Evolutionary conservation across 2,888 invertebrate species (phyloP).

Genomic region (Suillia variegata): DNA sequence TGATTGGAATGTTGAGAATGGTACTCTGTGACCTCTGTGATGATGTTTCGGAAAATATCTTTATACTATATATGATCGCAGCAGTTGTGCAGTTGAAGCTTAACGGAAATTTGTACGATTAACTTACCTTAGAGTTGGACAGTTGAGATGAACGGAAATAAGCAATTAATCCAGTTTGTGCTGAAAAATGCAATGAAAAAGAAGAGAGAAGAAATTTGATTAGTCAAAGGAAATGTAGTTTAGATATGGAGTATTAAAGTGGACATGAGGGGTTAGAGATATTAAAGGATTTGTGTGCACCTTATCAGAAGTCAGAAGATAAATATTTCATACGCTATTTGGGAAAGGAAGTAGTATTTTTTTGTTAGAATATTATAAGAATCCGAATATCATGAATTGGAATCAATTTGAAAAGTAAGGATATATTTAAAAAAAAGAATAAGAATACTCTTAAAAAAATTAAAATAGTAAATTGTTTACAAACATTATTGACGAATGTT

Average conservation of each 20-base stretch:
- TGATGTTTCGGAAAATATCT: background rate
- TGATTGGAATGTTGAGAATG: slow-evolving; percentile 15
- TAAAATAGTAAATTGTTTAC: no score
- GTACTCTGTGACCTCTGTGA: background rate
- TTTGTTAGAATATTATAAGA: no score
- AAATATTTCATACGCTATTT: no score
- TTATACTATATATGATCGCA: background rate
- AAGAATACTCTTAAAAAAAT: no score
- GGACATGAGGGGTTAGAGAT: slow-evolving; percentile 6
- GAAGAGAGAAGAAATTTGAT: background rate
- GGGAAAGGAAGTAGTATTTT: no score
- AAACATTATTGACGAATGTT: no score
- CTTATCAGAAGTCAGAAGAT: no score
- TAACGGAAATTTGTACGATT: slow-evolving; percentile 5
- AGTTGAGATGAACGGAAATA: background rate
- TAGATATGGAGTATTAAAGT: background rate
- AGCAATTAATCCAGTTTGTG: slow-evolving; percentile 3
- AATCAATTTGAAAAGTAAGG: no score
- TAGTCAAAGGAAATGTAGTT: background rate
- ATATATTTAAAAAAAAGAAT: no score
- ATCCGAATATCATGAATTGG: no score
- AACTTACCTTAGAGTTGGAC: slow-evolving; percentile 6
- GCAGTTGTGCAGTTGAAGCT: background rate
- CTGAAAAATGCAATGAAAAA: background rate
- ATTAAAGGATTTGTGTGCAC: no score